Evolutionary conservation across 2,113 vertebrate species (phyloP).

Genomic region (Neodon shergylaensis): DNA sequence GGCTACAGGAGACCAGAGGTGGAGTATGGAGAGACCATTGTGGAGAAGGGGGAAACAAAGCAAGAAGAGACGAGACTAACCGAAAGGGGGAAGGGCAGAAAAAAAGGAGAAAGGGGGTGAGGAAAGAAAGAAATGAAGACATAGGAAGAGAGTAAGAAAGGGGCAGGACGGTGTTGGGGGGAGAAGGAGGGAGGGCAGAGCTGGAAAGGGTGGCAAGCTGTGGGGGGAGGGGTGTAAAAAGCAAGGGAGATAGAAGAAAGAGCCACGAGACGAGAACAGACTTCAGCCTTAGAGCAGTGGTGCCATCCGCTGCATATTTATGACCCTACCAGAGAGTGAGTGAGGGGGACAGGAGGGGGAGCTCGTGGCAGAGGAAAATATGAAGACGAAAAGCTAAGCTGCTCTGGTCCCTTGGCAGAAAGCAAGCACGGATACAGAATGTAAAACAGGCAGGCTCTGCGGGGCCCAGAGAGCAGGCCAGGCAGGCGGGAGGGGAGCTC

Average conservation of each 20-base stretch:
- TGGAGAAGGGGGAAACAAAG: constrained; percentile 82
- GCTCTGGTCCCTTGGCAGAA: constrained; percentile 80
- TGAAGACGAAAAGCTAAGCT: constrained; percentile 84
- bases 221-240: not conserved
- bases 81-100: constrained; percentile 21
- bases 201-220: not conserved
- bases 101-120: constrained; percentile 64
- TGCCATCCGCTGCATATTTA: constrained; percentile 87
- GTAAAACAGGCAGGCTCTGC: constrained; percentile 83
- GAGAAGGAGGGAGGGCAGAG: not conserved
- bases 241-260: not conserved
- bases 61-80: constrained; percentile 33
- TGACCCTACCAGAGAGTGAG: constrained; percentile 81
- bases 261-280: constrained; percentile 54
- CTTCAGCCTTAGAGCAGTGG: constrained; percentile 78
- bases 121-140: not conserved
- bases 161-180: not conserved
- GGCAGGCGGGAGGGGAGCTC: constrained; percentile 40
- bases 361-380: constrained; percentile 73
- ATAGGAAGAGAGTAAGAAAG: not conserved
- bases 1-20: constrained; percentile 75
- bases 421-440: constrained; percentile 84
- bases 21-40: constrained; percentile 82
- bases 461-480: constrained; percentile 63
- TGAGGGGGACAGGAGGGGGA: constrained; percentile 60